phyloP scores from a whole-genome alignment of 2,888 invertebrate genomes.

The Morpho helenor region DNA sequence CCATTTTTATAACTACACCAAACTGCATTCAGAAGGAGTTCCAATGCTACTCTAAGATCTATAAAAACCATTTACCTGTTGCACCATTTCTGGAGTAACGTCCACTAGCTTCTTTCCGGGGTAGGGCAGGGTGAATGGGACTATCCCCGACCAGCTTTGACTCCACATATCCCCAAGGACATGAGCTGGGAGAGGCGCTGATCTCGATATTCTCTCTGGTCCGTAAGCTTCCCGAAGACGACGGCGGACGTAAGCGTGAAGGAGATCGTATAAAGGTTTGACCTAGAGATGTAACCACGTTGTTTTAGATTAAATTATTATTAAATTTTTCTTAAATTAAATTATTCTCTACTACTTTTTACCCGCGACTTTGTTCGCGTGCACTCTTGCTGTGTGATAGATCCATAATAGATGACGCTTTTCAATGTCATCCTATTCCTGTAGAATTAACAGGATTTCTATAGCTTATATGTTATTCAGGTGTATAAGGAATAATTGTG shows the following conservation, averaged over 20 bases:
- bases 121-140: constrained; percentile 90
- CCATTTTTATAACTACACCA: too few relatives aligned
- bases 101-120: constrained; percentile 91
- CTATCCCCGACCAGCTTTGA: constrained; percentile 91
- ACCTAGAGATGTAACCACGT: constrained; percentile 59
- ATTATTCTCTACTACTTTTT: too few relatives aligned
- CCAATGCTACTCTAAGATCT: neutral
- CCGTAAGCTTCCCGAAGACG: constrained; percentile 91
- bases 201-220: constrained; percentile 87
- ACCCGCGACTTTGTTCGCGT: too few relatives aligned
- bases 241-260: constrained; percentile 93
- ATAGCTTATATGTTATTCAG: too few relatives aligned
- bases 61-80: constrained; percentile 74
- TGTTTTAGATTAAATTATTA: too few relatives aligned
- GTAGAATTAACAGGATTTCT: too few relatives aligned
- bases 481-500: too few relatives aligned
- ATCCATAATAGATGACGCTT: too few relatives aligned
- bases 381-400: too few relatives aligned
- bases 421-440: too few relatives aligned
- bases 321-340: too few relatives aligned
- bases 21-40: neutral
- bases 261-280: constrained; percentile 90
- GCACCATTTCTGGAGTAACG: constrained; percentile 89
- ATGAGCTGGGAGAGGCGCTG: constrained; percentile 91
- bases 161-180: constrained; percentile 95